Evolutionary conservation across 2,888 invertebrate species (phyloP), one percentile per base, ranked within the genome.

Genomic region (Spisula solida): DNA sequence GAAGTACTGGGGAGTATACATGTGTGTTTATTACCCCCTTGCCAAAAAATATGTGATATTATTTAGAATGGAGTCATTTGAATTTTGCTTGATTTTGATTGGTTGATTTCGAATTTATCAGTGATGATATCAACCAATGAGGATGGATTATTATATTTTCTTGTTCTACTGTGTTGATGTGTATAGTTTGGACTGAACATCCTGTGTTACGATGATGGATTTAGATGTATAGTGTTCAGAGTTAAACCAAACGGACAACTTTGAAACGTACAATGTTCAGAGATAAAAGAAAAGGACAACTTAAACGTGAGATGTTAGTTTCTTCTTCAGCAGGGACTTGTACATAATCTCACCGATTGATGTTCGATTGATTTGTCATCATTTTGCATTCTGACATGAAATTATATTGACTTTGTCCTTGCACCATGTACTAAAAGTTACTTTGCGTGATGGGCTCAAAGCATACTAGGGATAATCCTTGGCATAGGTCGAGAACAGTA

Each of bases 251-350:
- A 18, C 18, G 75, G 75, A 75, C 29, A 34, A 75, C 20, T 31
- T 34, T 41, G 41, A 41, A 41, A 41, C 2, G 41, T 41, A 8
- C 2, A 2, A 41, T 41, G 41, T 41, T 41, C 41, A 41, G 41
- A 41, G 41, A 8, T 41, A 5, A 41, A 18, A 25, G n/a, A 4
- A 34, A 18, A 75, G 75, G 75, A 75, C 29, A 34, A 75, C 20
- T 31, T 34, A 31, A 75, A 75, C 18, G 75, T 31, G 75, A 75
- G 75, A 75, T 75, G 83, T 83, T 48, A 20, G 48, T 66, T 51
- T 87, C 55, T 82, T 51, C 51, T 82, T 87, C 89, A 87, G 87
- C 89, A 89, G 89, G 89, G 89, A 89, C 56, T 87, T 89, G 89
- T 89, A 89, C 31, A 89, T 89, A 89, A 82, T 56, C 81, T 66